Evolutionary conservation across 2,888 invertebrate genomes (phyloP).

Genomic region (Drosophila basisetae): DNA sequence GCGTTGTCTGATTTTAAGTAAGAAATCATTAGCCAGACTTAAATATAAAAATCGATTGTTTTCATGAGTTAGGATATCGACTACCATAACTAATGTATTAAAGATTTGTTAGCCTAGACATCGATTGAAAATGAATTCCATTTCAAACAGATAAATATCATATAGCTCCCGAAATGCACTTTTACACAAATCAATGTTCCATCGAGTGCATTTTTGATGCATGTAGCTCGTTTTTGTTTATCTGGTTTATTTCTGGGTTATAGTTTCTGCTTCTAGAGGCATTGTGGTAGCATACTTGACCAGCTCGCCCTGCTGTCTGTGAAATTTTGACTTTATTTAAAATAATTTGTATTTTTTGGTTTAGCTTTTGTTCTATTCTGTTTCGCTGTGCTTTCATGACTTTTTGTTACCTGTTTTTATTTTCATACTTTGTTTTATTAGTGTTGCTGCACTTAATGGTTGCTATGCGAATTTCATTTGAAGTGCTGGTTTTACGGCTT

Average conservation of each 20-base stretch:
- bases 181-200: not conserved
- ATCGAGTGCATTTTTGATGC: constrained; percentile 8
- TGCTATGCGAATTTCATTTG: constrained; percentile 62
- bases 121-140: not conserved
- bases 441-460: constrained; percentile 63
- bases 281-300: constrained; percentile 37
- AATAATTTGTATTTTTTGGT: constrained; percentile 55
- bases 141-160: not conserved
- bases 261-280: constrained; percentile 43
- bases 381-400: constrained; percentile 18
- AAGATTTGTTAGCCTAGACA: not conserved
- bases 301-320: constrained; percentile 40
- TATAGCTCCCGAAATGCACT: not conserved
- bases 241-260: constrained; percentile 33
- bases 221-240: constrained; percentile 43
- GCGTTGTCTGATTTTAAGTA: not conserved
- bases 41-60: not conserved
- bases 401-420: constrained; percentile 7
- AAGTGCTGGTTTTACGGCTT: constrained; percentile 54
- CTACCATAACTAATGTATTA: not conserved
- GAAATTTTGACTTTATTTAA: constrained; percentile 75
- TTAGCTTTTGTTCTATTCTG: constrained; percentile 4
- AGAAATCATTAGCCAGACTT: not conserved
- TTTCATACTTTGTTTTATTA: constrained; percentile 35
- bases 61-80: not conserved